Percentiles rank a stretch among this genome's conserved stretches.
phyloP scores from a whole-genome alignment of 2,888 invertebrate species.

The Petrolisthes cinctipes region DNA sequence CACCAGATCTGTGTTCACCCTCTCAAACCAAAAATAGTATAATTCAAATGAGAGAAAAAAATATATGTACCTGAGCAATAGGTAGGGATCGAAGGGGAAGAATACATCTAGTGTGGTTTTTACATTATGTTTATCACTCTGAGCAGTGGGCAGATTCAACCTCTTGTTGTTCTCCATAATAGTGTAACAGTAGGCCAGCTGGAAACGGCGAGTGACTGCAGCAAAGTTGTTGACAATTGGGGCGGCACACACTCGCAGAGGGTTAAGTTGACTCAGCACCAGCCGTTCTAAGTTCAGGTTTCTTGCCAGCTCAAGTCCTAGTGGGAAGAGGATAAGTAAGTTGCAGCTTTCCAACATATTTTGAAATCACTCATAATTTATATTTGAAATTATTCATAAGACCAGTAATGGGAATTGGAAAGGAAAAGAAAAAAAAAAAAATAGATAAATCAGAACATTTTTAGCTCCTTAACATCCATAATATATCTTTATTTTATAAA shows the following conservation, averaged over 20 bases:
- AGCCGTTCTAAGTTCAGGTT: constrained; percentile 87
- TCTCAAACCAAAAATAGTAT: neutral
- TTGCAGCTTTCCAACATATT: too few species aligned
- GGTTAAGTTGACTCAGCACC: constrained; percentile 88
- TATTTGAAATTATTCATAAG: too few species aligned
- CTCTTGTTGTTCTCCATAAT: constrained; percentile 85
- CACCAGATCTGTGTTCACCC: neutral
- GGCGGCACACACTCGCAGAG: constrained; percentile 83
- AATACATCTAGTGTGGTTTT: constrained; percentile 72
- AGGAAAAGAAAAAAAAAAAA: too few species aligned
- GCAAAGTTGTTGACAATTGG: constrained; percentile 85
- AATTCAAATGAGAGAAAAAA: neutral
- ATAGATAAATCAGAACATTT: too few species aligned
- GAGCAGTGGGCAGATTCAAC: constrained; percentile 44
- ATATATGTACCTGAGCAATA: constrained; percentile 76
- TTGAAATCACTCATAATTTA: too few species aligned
- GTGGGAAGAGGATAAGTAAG: too few species aligned
- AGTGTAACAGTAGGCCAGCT: constrained; percentile 91
- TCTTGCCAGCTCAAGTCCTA: constrained; percentile 70
- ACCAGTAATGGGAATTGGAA: too few species aligned
- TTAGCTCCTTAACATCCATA: too few species aligned
- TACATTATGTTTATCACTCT: neutral
- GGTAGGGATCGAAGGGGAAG: constrained; percentile 93
- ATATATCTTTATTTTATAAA: too few species aligned
- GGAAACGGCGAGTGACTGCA: constrained; percentile 84